Percentiles rank a stretch among this genome's conserved stretches.
phyloP scores from a whole-genome alignment of 2,113 vertebrate genomes.

The Thalassoma bifasciatum region DNA sequence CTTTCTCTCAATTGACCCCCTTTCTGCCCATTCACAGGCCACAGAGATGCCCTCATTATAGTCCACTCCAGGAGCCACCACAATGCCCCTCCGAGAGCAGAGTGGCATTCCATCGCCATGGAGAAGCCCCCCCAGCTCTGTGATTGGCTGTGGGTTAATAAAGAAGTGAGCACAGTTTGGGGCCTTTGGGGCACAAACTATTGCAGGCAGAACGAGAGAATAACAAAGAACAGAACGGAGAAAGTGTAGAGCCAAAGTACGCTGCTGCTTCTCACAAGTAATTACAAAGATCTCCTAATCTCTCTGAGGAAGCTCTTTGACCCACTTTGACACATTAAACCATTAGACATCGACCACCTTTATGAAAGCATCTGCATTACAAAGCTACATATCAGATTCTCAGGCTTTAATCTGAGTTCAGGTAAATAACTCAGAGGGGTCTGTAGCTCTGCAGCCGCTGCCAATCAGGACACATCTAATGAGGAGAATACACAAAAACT shows the following conservation, averaged over 20 bases:
- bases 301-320: conserved; percentile 51
- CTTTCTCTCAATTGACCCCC: conserved; percentile 35
- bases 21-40: conserved; percentile 61
- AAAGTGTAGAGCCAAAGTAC: conserved; percentile 20
- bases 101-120: conserved; percentile 81
- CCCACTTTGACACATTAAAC: conserved; percentile 44
- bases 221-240: conserved; percentile 61
- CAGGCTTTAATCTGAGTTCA: conserved; percentile 29
- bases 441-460: conserved; percentile 18
- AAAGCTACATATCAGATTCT: conserved; percentile 39
- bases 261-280: conserved; percentile 19
- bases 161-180: conserved; percentile 68
- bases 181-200: conserved; percentile 53
- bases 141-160: conserved; percentile 71
- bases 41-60: conserved; percentile 72
- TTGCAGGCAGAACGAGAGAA: conserved; percentile 53
- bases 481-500: conserved; percentile 27
- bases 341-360: conserved; percentile 42
- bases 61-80: conserved; percentile 61
- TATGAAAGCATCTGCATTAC: conserved; percentile 45
- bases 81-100: conserved; percentile 67
- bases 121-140: conserved; percentile 65
- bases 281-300: conserved; percentile 53
- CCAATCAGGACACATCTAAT: conserved; percentile 2
- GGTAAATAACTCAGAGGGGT: conserved; percentile 32